Percentiles rank a stretch among this genome's conserved stretches.
Conservation (phyloP, 2,797 vertebrate species). For the Mormyrops boulengeri region DNA sequence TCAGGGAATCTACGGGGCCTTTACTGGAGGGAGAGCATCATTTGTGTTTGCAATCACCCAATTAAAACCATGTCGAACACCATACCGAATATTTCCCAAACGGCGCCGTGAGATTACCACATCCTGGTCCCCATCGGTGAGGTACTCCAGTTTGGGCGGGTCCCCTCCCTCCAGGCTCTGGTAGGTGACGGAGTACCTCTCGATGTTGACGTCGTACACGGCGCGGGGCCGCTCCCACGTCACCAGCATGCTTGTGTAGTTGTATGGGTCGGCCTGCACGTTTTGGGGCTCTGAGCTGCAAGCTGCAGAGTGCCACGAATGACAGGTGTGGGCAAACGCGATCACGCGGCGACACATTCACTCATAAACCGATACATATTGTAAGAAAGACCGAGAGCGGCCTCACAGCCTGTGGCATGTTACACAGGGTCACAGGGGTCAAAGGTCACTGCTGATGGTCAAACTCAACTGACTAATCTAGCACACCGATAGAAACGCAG, state of each 20-base stretch:
- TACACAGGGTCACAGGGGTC: not conserved
- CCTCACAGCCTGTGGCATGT: not conserved
- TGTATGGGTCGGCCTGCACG: constrained; percentile 85
- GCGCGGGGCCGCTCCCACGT: constrained; percentile 87
- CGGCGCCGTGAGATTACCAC: constrained; percentile 63
- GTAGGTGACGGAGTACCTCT: constrained; percentile 87
- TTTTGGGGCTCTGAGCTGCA: constrained; percentile 92
- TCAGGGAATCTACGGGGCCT: not conserved
- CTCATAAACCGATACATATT: not conserved
- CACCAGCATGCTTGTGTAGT: constrained; percentile 87
- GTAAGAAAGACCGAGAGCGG: not conserved
- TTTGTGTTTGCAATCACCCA: not conserved
- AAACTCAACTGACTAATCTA: not conserved
- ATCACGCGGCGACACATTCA: not conserved
- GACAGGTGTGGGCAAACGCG: not conserved
- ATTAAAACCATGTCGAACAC: not conserved
- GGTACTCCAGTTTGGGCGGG: constrained; percentile 77
- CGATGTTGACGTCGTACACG: constrained; percentile 84
- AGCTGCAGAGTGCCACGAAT: constrained; percentile 52
- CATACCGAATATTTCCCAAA: not conserved
- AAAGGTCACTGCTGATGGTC: not conserved
- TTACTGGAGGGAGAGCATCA: not conserved
- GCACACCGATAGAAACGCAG: not conserved
- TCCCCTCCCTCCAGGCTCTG: constrained; percentile 78
- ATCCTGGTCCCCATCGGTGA: constrained; percentile 96